phyloP scores from a whole-genome alignment of 30 jellyfish, hydroid and myxozoan genomes.

The Catostylus mosaicus region DNA sequence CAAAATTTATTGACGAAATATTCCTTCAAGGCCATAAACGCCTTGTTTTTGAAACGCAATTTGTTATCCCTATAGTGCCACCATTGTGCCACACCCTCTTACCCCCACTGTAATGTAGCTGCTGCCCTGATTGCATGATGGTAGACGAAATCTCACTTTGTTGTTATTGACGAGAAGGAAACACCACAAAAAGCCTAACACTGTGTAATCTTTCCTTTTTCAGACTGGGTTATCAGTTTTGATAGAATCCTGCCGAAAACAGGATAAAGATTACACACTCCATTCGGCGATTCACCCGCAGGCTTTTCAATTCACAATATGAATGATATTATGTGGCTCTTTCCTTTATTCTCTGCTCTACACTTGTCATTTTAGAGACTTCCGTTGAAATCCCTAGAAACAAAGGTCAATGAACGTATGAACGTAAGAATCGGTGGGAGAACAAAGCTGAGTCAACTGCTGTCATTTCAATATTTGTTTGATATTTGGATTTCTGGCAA shows the following conservation, averaged over 20 bases:
- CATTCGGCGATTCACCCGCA: background rate
- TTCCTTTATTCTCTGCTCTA: background rate
- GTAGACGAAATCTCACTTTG: too few species aligned
- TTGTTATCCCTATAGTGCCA: too few species aligned
- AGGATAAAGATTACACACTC: background rate
- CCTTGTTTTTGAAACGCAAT: too few species aligned
- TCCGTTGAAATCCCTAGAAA: background rate
- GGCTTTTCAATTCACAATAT: background rate
- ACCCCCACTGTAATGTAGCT: too few species aligned
- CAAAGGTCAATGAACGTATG: background rate
- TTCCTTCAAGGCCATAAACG: too few species aligned
- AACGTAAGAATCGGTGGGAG: background rate
- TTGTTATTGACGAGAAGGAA: too few species aligned
- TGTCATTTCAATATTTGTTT: background rate
- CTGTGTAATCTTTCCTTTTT: background rate
- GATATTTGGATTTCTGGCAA: background rate
- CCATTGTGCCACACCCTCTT: too few species aligned
- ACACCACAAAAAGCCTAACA: too few species aligned
- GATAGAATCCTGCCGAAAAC: too few species aligned
- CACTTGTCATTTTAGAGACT: background rate
- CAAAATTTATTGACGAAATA: too few species aligned
- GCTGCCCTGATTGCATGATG: too few species aligned
- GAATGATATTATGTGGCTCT: background rate
- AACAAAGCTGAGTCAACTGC: background rate
- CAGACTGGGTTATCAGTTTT: background rate